Conservation (phyloP, 2,113 vertebrate genomes). For the Daboia siamensis region DNA sequence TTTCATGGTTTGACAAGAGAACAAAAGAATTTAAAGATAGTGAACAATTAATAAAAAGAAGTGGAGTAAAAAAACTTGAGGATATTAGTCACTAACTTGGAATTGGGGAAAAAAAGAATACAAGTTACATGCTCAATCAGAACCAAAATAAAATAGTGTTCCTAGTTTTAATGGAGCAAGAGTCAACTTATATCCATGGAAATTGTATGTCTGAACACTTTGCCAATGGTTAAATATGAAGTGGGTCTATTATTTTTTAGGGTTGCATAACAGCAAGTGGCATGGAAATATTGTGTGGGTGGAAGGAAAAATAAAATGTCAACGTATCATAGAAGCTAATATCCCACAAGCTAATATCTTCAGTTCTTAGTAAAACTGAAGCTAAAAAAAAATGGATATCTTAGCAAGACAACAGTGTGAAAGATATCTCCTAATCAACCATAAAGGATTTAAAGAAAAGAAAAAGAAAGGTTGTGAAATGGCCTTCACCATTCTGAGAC, state of each 20-base stretch:
- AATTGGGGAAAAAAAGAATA: neutral
- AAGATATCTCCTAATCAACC: neutral
- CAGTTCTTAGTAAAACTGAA: neutral
- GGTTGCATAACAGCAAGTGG: neutral
- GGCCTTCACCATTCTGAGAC: neutral
- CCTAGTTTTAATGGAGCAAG: neutral
- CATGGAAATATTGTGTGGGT: neutral
- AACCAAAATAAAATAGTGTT: neutral
- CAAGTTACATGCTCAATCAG: neutral
- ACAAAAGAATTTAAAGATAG: neutral
- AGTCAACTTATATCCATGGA: neutral
- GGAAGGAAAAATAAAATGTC: neutral
- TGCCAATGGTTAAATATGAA: neutral
- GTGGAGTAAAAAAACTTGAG: neutral
- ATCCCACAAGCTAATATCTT: neutral
- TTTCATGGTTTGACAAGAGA: neutral
- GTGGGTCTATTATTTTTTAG: neutral
- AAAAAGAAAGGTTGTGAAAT: neutral
- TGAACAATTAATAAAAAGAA: neutral
- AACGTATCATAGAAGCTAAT: neutral
- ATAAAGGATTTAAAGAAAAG: neutral
- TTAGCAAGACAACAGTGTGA: neutral
- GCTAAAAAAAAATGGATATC: neutral
- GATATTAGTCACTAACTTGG: neutral
- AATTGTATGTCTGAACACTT: neutral